Evolutionary conservation across 1,140 invertebrate genomes (phyloP).

Genomic region (Nymphalis io): DNA sequence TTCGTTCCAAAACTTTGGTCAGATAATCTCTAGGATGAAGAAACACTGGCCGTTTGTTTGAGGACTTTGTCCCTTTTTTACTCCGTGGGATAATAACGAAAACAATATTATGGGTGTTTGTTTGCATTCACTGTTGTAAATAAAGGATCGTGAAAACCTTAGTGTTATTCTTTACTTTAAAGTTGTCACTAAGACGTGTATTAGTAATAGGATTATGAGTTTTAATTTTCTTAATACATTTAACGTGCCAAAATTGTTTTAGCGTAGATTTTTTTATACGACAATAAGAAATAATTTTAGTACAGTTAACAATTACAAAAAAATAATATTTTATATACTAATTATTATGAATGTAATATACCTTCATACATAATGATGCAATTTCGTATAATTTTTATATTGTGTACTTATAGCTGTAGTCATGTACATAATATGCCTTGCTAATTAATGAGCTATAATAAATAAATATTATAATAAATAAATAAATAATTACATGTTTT

Average conservation of each 20-base stretch:
- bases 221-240: constrained; percentile 23
- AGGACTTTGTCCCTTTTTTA: constrained; percentile 50
- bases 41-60: constrained; percentile 46
- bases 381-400: no score
- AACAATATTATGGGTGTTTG: constrained; percentile 54
- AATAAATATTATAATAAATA: no score
- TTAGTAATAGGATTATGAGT: constrained; percentile 58
- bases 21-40: constrained; percentile 52
- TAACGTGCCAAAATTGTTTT: constrained; percentile 21
- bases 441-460: no score
- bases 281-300: no score
- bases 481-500: no score
- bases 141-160: constrained; percentile 43
- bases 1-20: constrained; percentile 49
- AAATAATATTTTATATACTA: no score
- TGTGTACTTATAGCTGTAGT: no score
- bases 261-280: no score
- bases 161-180: constrained; percentile 40
- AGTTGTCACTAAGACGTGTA: constrained; percentile 47
- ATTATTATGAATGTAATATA: no score
- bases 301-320: no score
- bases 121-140: constrained; percentile 54
- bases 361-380: no score
- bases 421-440: no score
- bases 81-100: constrained; percentile 49